Conservation (phyloP, 2,797 vertebrate genomes). For the Salmo trutta region DNA sequence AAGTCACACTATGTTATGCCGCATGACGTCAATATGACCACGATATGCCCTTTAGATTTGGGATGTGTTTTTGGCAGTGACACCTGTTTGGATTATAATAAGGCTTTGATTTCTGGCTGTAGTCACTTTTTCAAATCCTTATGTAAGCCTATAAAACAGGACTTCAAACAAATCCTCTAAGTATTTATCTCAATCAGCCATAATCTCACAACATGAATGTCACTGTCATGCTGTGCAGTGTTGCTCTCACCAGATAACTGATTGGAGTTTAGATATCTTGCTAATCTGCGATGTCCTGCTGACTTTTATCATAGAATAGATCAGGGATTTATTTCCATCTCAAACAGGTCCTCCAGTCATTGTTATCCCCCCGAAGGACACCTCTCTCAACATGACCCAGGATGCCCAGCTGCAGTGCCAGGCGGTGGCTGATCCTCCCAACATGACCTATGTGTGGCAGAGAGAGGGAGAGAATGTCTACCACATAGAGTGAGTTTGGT, state of each 20-base stretch:
- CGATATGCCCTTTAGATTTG: background rate
- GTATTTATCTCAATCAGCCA: slow-evolving; percentile 32
- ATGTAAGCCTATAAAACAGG: slow-evolving; percentile 49
- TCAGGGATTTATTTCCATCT: background rate
- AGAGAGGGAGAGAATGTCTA: slow-evolving; percentile 83
- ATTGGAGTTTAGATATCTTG: too few species aligned
- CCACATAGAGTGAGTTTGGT: slow-evolving; percentile 82
- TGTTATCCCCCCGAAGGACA: slow-evolving; percentile 80
- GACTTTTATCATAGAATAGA: background rate
- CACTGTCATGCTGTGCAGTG: background rate
- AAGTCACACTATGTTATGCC: slow-evolving; percentile 6
- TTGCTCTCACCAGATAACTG: background rate
- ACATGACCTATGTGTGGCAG: slow-evolving; percentile 96
- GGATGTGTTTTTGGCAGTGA: background rate
- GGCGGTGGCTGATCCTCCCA: slow-evolving; percentile 88
- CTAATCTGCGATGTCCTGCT: background rate
- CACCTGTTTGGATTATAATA: slow-evolving; percentile 59
- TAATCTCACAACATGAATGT: slow-evolving; percentile 24
- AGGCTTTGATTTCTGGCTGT: slow-evolving; percentile 54
- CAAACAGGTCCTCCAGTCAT: slow-evolving; percentile 87
- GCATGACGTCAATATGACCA: slow-evolving; percentile 38
- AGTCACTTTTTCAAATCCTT: slow-evolving; percentile 45
- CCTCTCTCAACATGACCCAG: slow-evolving; percentile 86
- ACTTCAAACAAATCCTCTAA: slow-evolving; percentile 29
- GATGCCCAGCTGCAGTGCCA: slow-evolving; percentile 86